These are phyloP conservation scores for Catostylus mosaicus DNA, from an alignment of 30 jellyfish, hydroid and myxozoan species.

Conservation along the genomic window DNA sequence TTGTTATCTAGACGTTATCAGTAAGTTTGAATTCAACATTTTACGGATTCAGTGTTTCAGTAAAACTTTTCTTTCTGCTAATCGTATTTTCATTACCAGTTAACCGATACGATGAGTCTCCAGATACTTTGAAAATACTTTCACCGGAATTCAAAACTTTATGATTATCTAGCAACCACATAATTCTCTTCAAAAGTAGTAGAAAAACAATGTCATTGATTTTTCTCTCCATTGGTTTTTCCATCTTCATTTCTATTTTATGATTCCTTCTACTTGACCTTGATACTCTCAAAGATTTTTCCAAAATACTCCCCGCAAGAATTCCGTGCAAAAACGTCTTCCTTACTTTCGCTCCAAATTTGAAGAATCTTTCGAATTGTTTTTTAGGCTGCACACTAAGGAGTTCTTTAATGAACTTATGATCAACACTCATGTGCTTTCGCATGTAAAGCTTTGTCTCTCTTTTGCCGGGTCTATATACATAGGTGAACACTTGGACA, in stretches of 20 bases:
- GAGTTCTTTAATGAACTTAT: not conserved
- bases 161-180: not conserved
- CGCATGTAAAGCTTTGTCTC: not conserved
- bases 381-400: not conserved
- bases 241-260: not conserved
- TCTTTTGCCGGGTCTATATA: constrained; percentile 44
- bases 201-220: not conserved
- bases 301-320: not conserved
- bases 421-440: not conserved
- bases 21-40: too few relatives aligned
- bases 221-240: not conserved
- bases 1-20: too few relatives aligned
- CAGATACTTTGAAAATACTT: not conserved
- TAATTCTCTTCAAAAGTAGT: not conserved
- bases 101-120: not conserved
- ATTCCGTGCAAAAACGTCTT: not conserved
- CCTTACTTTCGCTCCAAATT: not conserved
- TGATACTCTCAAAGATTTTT: not conserved
- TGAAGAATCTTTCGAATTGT: not conserved
- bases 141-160: not conserved
- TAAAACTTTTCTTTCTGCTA: too few relatives aligned
- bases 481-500: constrained; percentile 21
- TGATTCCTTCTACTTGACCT: not conserved
- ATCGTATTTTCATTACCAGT: not conserved
- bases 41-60: too few relatives aligned